Base-by-base conservation (phyloP, 2,113 vertebrate species). In the Apodemus sylvaticus region DNA sequence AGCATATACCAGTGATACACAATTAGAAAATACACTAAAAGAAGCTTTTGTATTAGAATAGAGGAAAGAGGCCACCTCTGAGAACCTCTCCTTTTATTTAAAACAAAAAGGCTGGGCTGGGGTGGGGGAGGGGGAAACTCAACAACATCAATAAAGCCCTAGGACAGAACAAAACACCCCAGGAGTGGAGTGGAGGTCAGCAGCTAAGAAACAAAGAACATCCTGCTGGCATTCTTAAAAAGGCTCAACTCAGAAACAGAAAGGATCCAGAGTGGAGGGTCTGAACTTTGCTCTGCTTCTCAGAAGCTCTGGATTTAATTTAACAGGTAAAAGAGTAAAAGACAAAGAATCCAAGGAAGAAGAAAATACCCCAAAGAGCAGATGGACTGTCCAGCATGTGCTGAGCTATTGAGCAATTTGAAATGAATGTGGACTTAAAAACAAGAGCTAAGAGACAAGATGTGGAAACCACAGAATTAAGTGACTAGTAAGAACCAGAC, bases 391-490 rank as follows among this genome's bases (percentile, higher is more conserved):
- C 62, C 31, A 76, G 58, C 36, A 71, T 86, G 60, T 91, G 62
- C 39, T 53, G 78, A 89, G 36, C 26, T 19, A 51, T 79, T 79
- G 16, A 91, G 48, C 26, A 71, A 91, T 29, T 78, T 89, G 88
- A 60, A 34, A 53, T 85, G 70, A 89, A 86, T 81, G 73, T 79
- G 70, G 53, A 26, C 39, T 94, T 68, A 78, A 87, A 87, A 90
- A 76, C 12, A 45, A 70, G 90, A 94, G 31, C 17, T 90, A 86
- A 86, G 86, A 81, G 26, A 86, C 90, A 42, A 93, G 51, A 68
- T 42, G 6, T 81, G 39, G 94, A 94, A 94, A 93, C 19, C 87
- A 39, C 53, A 97, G 60, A 92, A 70, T 86, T 29, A 53, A 29
- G 34, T 70, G 68, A 92, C 53, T 93, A 58, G 58, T 16, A 55